A percentile compares a stretch with the other conserved stretches of the same genome.
Conservation (phyloP, 2,888 invertebrate species). For the Actias luna region DNA sequence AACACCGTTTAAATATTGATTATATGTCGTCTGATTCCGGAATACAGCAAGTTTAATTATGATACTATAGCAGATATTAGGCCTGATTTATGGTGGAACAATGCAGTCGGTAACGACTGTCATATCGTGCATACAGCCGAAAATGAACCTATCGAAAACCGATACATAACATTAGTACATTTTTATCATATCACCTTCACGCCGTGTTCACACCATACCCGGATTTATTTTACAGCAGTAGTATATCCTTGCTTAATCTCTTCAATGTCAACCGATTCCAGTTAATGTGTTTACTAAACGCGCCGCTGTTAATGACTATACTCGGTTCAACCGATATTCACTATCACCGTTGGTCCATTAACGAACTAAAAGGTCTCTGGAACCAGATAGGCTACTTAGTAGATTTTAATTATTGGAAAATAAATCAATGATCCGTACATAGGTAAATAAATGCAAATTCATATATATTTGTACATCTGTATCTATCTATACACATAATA, state of each 20-base stretch:
- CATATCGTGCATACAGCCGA: no score
- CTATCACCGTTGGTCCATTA: constrained; percentile 3
- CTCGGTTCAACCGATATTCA: neutral
- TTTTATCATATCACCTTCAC: no score
- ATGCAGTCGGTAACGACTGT: no score
- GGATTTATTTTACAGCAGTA: neutral
- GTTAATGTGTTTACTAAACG: constrained; percentile 2
- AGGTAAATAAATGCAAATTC: neutral
- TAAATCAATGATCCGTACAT: neutral
- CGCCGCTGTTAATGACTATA: constrained; percentile 4
- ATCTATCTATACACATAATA: no score
- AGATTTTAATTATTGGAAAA: neutral
- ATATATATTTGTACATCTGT: no score
- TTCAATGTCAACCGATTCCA: neutral
- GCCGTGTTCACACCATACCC: neutral
- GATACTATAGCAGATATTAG: no score
- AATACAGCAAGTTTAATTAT: no score
- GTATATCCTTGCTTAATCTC: neutral
- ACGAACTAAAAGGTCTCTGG: constrained; percentile 1
- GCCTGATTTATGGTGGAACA: no score
- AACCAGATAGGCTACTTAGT: neutral
- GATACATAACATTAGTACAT: no score
- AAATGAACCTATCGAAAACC: no score
- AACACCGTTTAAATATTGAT: no score
- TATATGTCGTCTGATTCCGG: no score